These are phyloP conservation scores for Coreius guichenoti DNA, from an alignment of 2,797 vertebrate genomes.

Conservation along the genomic window DNA sequence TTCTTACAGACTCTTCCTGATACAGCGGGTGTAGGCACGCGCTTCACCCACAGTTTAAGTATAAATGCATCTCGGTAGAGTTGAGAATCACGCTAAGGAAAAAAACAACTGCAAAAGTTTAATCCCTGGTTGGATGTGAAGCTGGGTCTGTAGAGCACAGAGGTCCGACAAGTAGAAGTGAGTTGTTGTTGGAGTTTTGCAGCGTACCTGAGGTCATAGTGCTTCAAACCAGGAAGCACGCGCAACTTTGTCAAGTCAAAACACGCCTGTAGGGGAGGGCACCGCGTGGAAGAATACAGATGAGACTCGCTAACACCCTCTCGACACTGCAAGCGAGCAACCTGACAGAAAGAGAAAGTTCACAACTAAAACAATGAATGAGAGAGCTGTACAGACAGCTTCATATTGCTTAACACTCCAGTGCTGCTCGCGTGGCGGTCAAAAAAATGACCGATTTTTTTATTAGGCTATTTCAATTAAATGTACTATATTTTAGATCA, in stretches of 20 bases:
- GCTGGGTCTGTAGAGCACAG: background rate
- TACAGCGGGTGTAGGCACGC: constrained; percentile 22
- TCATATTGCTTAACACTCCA: background rate
- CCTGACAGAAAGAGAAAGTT: background rate
- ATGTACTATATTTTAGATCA: background rate
- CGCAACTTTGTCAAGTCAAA: constrained; percentile 58
- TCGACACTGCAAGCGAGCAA: background rate
- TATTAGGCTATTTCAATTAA: background rate
- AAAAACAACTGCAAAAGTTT: background rate
- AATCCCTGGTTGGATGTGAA: background rate
- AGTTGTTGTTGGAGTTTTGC: constrained; percentile 10
- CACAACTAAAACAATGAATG: background rate
- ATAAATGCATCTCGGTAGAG: constrained; percentile 37
- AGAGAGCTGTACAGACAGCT: background rate
- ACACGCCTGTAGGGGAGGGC: constrained; percentile 51
- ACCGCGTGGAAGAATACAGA: constrained; percentile 33
- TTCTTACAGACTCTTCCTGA: constrained; percentile 60
- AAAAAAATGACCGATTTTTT: background rate
- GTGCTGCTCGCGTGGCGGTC: background rate
- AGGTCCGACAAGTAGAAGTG: background rate
- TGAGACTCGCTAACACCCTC: background rate
- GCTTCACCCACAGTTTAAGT: constrained; percentile 13
- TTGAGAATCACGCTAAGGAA: background rate
- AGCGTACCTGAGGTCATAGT: constrained; percentile 52
- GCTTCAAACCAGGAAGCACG: constrained; percentile 68